Evolutionary conservation across 2,113 vertebrate genomes (phyloP).

Genomic region (Albula glossodonta): DNA sequence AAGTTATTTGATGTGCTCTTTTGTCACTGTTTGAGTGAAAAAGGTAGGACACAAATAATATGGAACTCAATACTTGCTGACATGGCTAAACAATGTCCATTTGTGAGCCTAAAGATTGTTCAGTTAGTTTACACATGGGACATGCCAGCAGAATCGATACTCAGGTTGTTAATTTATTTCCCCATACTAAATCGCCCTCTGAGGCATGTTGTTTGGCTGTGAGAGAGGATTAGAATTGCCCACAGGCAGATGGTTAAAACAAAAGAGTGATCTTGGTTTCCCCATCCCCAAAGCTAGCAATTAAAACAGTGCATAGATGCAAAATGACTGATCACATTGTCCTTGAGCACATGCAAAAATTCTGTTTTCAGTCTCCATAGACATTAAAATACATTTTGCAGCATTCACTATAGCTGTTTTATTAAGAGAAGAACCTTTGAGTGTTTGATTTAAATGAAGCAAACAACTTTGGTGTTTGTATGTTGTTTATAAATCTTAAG

Average conservation of each 20-base stretch:
- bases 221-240: neutral
- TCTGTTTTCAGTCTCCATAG: neutral
- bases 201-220: neutral
- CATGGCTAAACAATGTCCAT: neutral
- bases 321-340: neutral
- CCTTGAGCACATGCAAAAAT: neutral
- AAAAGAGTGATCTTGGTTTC: neutral
- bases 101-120: neutral
- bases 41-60: neutral
- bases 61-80: neutral
- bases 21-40: neutral
- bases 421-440: neutral
- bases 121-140: neutral
- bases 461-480: too few species aligned
- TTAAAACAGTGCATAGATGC: neutral
- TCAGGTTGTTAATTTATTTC: neutral
- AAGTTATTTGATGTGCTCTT: neutral
- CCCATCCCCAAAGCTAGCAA: neutral
- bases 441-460: too few species aligned
- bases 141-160: neutral
- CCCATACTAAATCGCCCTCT: neutral
- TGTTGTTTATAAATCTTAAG: too few species aligned
- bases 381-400: neutral
- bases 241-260: neutral
- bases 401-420: neutral